Percentiles rank a stretch among this genome's conserved stretches.
Evolutionary conservation across 1,140 invertebrate genomes (phyloP).

Genomic region (Lutraria rhynchaena): DNA sequence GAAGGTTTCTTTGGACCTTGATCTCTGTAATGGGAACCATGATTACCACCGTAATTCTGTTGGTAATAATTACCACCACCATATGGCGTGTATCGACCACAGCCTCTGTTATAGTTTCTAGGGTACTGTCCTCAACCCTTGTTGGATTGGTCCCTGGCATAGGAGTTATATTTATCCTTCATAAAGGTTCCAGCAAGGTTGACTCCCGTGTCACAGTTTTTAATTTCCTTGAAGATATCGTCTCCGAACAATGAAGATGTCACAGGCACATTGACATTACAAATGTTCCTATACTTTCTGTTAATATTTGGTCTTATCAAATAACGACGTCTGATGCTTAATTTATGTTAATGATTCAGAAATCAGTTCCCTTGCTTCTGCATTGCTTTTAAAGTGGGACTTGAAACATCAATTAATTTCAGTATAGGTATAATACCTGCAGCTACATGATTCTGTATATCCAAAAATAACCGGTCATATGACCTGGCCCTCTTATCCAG

Average conservation of each 20-base stretch:
- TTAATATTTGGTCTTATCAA: conserved; percentile 27
- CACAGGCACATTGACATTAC: background rate
- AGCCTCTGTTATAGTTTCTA: background rate
- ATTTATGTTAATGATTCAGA: background rate
- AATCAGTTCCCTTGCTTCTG: conserved; percentile 1
- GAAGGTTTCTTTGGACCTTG: no score
- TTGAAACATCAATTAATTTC: background rate
- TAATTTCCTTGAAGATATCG: conserved; percentile 23
- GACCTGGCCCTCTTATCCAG: conserved; percentile 8
- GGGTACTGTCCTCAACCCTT: background rate
- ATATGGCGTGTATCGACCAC: background rate
- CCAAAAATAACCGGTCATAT: conserved; percentile 11
- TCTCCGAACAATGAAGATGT: conserved; percentile 15
- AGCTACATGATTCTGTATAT: conserved; percentile 4
- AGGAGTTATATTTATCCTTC: conserved; percentile 2
- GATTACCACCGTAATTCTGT: background rate
- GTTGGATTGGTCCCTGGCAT: background rate
- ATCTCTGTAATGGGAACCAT: background rate
- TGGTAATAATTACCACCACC: background rate
- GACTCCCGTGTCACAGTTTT: conserved; percentile 17
- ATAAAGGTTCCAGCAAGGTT: background rate
- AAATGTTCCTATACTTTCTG: conserved; percentile 25
- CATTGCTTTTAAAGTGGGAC: background rate
- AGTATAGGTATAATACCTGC: conserved; percentile 28
- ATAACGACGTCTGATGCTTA: background rate